Evolutionary conservation across 1,140 invertebrate species (phyloP), one percentile per base, ranked within the genome.

Genomic region (Aphaenogaster floridana): DNA sequence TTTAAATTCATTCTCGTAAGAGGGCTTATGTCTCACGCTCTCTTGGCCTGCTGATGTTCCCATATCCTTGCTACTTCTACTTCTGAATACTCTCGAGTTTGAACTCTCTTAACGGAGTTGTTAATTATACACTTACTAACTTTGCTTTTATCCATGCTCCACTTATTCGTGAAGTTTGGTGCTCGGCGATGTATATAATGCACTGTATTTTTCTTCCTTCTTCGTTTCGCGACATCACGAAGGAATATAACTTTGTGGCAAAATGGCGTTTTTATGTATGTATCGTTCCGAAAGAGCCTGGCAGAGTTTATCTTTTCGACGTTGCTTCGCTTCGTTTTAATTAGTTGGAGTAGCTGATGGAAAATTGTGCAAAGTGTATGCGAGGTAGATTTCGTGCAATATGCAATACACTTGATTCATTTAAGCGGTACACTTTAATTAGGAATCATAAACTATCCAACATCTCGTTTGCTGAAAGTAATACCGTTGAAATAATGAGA

Each of bases 101-200:
- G 66, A 83, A 52, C 87, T 83, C 84, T 52, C 80, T 87, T 77
- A 63, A 87, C 72, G 64, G 36, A 21, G 84, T 68, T 83, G 83
- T 84, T 91, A 91, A 91, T 91, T 91, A 91, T 87, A 91, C 90
- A 80, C 87, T 91, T 89, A 87, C 50, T 69, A 91, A 91, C 90
- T 91, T 91, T 91, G 74, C 90, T 91, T 91, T 91, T 89, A 91
- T 89, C 89, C 79, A 28, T 15, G 87, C 84, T 85, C 84, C 87
- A 87, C 89, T 91, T 91, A 89, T 91, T 87, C 89, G 63, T 64
- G 48, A 91, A 91, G 72, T 90, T 89, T 79, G 69, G 59, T 45
- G 64, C 76, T 50, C 68, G n/a, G 64, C 21, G 59, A 86, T 74
- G 63, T 42, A 42, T 48, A 84, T 84, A 84, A 84, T 84, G 57